Conservation (phyloP, 2,888 invertebrate genomes). For the Epinotia ramella region DNA sequence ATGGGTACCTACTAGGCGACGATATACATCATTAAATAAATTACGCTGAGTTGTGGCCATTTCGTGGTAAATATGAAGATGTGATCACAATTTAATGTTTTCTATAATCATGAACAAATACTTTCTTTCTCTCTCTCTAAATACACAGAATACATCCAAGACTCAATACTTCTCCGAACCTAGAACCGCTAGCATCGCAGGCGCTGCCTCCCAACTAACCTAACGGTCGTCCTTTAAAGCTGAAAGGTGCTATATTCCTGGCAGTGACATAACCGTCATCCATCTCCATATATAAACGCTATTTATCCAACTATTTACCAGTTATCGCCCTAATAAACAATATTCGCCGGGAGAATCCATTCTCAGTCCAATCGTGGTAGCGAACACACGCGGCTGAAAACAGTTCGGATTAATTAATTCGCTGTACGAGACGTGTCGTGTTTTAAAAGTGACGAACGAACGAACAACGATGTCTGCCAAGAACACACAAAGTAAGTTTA, state of each 20-base stretch:
- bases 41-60: too few relatives aligned
- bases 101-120: too few relatives aligned
- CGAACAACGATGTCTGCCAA: conserved; percentile 40
- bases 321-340: conserved; percentile 42
- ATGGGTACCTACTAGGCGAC: too few relatives aligned
- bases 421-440: conserved; percentile 35
- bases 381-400: conserved; percentile 32
- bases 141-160: not conserved
- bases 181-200: too few relatives aligned
- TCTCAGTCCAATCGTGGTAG: conserved; percentile 31
- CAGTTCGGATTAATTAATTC: conserved; percentile 23
- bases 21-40: too few relatives aligned
- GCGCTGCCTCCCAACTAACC: too few relatives aligned
- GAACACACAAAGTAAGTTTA: conserved; percentile 43
- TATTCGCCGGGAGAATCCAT: conserved; percentile 31
- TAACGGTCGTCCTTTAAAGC: not conserved
- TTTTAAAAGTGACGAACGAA: conserved; percentile 32
- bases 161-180: not conserved
- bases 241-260: conserved; percentile 29
- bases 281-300: conserved; percentile 40
- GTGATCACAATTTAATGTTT: too few relatives aligned
- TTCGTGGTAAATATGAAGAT: too few relatives aligned
- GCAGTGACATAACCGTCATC: conserved; percentile 37
- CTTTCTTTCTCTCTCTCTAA: too few relatives aligned
- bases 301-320: conserved; percentile 39